Evolutionary conservation across 2,888 invertebrate genomes (phyloP), one percentile per base, ranked within the genome.

Genomic region (Ashinkailepas kermadecensis): DNA sequence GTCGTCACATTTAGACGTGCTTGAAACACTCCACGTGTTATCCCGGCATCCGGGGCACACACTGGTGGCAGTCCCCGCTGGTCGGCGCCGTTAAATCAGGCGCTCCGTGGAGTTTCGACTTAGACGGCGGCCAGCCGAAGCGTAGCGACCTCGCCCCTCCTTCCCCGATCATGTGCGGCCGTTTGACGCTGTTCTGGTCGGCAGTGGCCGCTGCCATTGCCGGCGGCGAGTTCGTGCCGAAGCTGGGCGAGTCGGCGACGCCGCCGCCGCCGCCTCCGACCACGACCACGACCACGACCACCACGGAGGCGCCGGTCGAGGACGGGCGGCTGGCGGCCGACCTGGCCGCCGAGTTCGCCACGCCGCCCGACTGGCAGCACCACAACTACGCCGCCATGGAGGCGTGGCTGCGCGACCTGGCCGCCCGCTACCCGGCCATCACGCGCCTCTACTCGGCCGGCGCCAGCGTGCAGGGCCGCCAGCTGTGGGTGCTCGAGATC

Each of bases 401-500:
- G 87, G 88, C 88, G 85, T 87, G 93, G 85, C 88, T 96, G 84
- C 88, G 89, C 82, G 88, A 90, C n/a, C 87, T 94, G 81, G 88
- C 89, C 82, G 86, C 87, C 81, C 89, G 90, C 83, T 96, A 93
- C 86, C 92, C 93, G 0, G 89, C 90, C 58, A 92, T 96, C 82
- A 94, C 95, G 0, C 89, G 90, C 83, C 89, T 96, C 80, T 93
- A 92, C 86, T 92, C 92, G 84, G 92, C 96, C 84, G 99, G 99
- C 0, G 91, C 93, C 87, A 95, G 95, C 81, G 95, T 97, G 8
- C 89, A 95, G 87, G 92, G 25, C 79, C 89, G 95, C 83, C 93
- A 97, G 81, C 89, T 99, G 59, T 96, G 93, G 89, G 97, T 97
- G 0, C 87, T 99, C 85, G 95, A 97, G 87, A 91, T 99, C 39